Evolutionary conservation across 2,797 vertebrate species (phyloP), one percentile per base, ranked within the genome.

Genomic region (Manis pentadactyla): DNA sequence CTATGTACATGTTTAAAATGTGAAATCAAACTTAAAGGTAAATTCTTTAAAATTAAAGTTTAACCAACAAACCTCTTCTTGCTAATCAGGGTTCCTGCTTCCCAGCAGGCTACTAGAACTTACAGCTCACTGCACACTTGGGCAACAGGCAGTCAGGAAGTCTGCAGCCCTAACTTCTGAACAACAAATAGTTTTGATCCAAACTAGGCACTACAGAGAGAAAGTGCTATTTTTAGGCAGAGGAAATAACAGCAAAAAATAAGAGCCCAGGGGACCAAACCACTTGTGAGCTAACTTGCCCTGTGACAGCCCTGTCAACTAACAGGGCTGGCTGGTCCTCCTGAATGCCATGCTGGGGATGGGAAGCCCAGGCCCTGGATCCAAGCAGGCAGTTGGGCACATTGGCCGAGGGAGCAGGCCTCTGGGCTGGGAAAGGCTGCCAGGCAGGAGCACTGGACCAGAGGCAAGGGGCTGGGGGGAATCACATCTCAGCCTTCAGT

Each of bases 201-300:
- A 77, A 96, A 88, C 18, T 39, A 95, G 39, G 55, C 11, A 87
- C 59, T 63, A 73, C 79, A 83, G 37, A 79, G 34, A 96, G 88
- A 83, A 97, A 97, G 93, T 29, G 57, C 46, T 93, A 96, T 96
- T 95, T 96, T 93, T 55, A 87, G 74, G 78, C 19, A 95, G 74
- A 95, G 77, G 87, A 97, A 96, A 88, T 92, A 87, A 95, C 37
- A 95, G 77, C 55, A 92, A 87, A 94, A 78, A 90, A 81, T 59
- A 96, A 88, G 87, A 87, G 63, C 89, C 78, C 93, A 51, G 34
- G 69, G 81, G 83, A 79, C 84, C 66, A 85, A 78, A 68, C 73
- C 55, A 53, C 66, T 42, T 37, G 49, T 59, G 34, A 66, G 57
- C 57, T 49, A 66, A 59, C 46, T n/a, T 34, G 59, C 21, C 34